Evolutionary conservation across 2,113 vertebrate genomes (phyloP).

Genomic region (Acrocephalus arundinaceus): DNA sequence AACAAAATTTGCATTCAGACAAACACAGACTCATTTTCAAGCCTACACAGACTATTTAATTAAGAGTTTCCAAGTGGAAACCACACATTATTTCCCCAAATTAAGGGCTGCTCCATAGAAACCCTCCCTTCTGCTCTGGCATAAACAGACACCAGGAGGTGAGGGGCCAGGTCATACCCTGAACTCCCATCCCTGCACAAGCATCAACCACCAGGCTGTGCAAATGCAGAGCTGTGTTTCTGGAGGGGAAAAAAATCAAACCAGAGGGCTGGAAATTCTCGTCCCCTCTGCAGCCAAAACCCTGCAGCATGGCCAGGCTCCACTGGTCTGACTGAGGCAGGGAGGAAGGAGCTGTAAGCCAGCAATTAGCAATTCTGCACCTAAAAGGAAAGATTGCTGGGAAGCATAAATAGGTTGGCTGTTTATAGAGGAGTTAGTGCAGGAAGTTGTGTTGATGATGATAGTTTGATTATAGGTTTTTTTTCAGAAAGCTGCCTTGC

Average conservation of each 20-base stretch:
- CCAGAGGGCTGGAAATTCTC: constrained; percentile 22
- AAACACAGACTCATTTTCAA: constrained; percentile 14
- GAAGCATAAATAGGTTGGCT: constrained; percentile 56
- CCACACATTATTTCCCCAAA: background rate
- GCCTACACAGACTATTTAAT: background rate
- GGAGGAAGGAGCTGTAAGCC: constrained; percentile 54
- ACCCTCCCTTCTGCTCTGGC: background rate
- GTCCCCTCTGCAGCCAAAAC: background rate
- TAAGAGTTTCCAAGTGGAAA: constrained; percentile 45
- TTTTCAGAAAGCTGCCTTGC: background rate
- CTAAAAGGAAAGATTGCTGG: constrained; percentile 57
- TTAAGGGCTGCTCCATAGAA: background rate
- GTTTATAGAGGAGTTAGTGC: background rate
- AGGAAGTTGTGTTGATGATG: constrained; percentile 4
- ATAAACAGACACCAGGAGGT: background rate
- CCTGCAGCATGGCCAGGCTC: constrained; percentile 34
- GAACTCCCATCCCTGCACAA: background rate
- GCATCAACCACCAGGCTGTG: background rate
- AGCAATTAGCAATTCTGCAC: constrained; percentile 64
- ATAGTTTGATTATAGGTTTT: background rate
- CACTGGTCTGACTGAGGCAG: background rate
- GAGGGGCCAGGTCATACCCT: background rate
- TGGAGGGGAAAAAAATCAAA: background rate
- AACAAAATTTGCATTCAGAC: constrained; percentile 13
- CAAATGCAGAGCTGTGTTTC: background rate